A percentile compares a stretch with the other conserved stretches of the same genome.
phyloP scores from a whole-genome alignment of 1,140 invertebrate species.

The Drosophila nigromelanica region DNA sequence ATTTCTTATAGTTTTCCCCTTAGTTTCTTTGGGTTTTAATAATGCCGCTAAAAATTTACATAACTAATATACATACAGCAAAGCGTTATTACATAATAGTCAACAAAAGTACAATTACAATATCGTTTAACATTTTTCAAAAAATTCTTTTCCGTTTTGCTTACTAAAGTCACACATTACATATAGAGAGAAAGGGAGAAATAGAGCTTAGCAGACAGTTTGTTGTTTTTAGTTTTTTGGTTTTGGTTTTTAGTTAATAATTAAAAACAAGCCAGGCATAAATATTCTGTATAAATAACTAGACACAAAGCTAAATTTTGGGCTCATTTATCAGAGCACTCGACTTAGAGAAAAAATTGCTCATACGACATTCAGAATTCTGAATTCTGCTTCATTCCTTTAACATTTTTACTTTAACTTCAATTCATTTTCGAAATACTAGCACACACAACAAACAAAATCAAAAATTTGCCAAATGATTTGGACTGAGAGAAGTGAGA shows the following conservation, averaged over 20 bases:
- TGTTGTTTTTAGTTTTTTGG: neutral
- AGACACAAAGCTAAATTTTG: constrained; percentile 64
- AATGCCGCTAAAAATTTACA: constrained; percentile 70
- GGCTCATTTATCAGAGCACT: constrained; percentile 9
- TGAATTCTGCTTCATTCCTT: constrained; percentile 9
- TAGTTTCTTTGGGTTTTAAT: constrained; percentile 34
- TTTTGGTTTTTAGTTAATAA: constrained; percentile 2
- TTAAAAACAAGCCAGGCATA: constrained; percentile 45
- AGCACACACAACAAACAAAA: constrained; percentile 78
- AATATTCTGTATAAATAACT: constrained; percentile 31
- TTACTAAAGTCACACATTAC: constrained; percentile 25
- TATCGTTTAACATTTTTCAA: constrained; percentile 53
- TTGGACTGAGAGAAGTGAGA: constrained; percentile 44
- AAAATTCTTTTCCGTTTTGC: constrained; percentile 15
- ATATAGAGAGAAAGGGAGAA: constrained; percentile 31
- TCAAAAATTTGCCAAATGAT: constrained; percentile 66
- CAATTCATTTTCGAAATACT: constrained; percentile 45
- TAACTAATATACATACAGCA: constrained; percentile 78
- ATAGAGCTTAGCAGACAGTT: constrained; percentile 10
- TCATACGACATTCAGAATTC: constrained; percentile 57
- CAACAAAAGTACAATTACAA: constrained; percentile 76
- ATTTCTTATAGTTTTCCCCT: neutral
- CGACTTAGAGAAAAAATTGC: constrained; percentile 53
- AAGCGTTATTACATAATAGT: constrained; percentile 81
- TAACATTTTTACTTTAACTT: neutral